Conservation (phyloP, 2,797 vertebrate species). For the Atherinosoma microstoma region DNA sequence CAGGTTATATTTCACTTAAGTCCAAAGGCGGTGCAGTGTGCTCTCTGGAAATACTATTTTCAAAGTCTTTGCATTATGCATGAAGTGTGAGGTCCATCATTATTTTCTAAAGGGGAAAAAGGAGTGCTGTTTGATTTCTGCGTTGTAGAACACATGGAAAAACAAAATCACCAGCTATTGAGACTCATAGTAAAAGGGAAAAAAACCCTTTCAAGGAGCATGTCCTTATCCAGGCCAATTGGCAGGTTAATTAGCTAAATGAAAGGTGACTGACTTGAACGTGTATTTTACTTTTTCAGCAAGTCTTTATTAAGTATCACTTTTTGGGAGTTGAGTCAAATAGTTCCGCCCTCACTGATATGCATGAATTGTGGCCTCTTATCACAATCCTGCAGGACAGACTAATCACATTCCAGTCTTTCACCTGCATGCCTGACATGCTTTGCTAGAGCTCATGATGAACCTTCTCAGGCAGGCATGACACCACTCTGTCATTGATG, state of each 20-base stretch:
- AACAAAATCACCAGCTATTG: constrained; percentile 28
- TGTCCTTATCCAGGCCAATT: constrained; percentile 12
- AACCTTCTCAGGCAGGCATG: constrained; percentile 81
- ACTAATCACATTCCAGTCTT: constrained; percentile 85
- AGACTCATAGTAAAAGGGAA: constrained; percentile 20
- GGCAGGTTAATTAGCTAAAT: constrained; percentile 51
- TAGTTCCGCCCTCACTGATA: constrained; percentile 61
- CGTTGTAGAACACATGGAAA: constrained; percentile 24
- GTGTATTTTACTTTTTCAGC: constrained; percentile 36
- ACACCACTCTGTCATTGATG: constrained; percentile 73
- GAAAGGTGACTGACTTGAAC: constrained; percentile 30
- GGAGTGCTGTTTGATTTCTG: constrained; percentile 55
- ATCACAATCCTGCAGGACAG: constrained; percentile 84
- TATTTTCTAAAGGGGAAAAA: constrained; percentile 62
- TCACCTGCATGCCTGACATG: constrained; percentile 84
- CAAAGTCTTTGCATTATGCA: constrained; percentile 80
- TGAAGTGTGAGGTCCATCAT: constrained; percentile 77
- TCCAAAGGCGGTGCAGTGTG: constrained; percentile 76
- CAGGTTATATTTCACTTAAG: constrained; percentile 87
- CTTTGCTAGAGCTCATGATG: constrained; percentile 80
- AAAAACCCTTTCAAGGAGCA: not conserved
- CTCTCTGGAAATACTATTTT: constrained; percentile 76
- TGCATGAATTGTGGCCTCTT: constrained; percentile 83
- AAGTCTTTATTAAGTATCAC: constrained; percentile 70
- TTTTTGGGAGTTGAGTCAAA: constrained; percentile 64